Evolutionary conservation across 2,888 invertebrate species (phyloP).

Genomic region (Amphipoea oculea): DNA sequence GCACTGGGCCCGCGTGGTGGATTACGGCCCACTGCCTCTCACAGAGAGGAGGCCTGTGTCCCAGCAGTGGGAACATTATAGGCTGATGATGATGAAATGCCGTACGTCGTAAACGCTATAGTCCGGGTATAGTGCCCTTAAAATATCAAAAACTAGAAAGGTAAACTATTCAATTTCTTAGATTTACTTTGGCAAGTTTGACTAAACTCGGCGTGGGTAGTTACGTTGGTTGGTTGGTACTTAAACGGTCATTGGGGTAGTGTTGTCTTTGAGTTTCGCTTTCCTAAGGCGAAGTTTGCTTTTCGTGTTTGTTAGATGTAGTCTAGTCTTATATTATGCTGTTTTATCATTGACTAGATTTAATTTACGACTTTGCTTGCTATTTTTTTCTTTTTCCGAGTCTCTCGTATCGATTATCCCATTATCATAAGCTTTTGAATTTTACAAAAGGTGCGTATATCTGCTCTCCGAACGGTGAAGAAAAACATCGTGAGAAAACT

Average conservation of each 20-base stretch:
- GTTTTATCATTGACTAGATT: background rate
- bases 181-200: conserved; percentile 40
- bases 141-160: conserved; percentile 32
- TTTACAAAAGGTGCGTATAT: no score
- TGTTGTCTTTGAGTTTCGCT: conserved; percentile 29
- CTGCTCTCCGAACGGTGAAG: no score
- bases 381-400: no score
- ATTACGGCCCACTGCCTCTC: no score
- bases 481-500: no score
- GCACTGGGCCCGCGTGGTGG: no score
- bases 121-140: background rate
- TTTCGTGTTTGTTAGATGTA: background rate
- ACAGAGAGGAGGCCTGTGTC: no score
- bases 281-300: conserved; percentile 7
- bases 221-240: background rate
- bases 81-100: no score
- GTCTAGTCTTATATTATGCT: background rate
- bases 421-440: no score
- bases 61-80: no score
- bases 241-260: conserved; percentile 8
- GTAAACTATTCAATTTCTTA: conserved; percentile 34
- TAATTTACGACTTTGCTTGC: background rate
- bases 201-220: background rate
- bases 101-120: background rate
- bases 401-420: no score